Evolutionary conservation across 2,888 invertebrate species (phyloP).

Genomic region (Cremastinae sp.): DNA sequence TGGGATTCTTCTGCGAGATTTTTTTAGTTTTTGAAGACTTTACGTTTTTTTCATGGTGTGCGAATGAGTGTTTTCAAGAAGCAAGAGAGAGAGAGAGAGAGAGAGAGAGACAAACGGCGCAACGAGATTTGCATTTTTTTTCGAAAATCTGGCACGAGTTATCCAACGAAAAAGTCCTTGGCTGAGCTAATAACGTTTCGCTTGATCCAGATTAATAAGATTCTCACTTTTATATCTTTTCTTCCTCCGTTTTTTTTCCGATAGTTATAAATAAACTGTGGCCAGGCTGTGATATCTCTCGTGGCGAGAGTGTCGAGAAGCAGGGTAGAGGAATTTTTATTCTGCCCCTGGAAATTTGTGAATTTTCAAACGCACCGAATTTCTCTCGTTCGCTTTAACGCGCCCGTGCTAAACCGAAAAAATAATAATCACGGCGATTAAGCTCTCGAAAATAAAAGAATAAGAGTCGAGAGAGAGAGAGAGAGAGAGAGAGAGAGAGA

Average conservation of each 20-base stretch:
- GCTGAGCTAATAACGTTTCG: slow-evolving; percentile 37
- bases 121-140: not conserved
- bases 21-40: too few relatives aligned
- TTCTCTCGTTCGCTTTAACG: not conserved
- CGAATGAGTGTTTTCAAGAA: too few relatives aligned
- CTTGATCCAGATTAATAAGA: slow-evolving; percentile 60
- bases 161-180: slow-evolving; percentile 48
- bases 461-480: too few relatives aligned
- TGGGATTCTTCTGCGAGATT: too few relatives aligned
- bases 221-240: slow-evolving; percentile 34
- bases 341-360: not conserved
- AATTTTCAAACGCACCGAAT: not conserved
- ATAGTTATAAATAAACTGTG: slow-evolving; percentile 46
- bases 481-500: too few relatives aligned
- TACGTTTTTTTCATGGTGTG: too few relatives aligned
- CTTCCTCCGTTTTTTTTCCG: not conserved
- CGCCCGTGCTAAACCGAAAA: not conserved
- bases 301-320: not conserved
- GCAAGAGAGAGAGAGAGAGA: not conserved
- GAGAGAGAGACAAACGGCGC: not conserved
- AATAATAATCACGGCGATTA: not conserved
- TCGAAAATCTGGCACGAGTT: slow-evolving; percentile 55
- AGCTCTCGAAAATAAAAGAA: slow-evolving; percentile 24
- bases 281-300: not conserved
- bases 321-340: not conserved